These are phyloP conservation scores for Drosophila parthenogenetica DNA, from an alignment of 2,888 invertebrate genomes.

Conservation along the genomic window DNA sequence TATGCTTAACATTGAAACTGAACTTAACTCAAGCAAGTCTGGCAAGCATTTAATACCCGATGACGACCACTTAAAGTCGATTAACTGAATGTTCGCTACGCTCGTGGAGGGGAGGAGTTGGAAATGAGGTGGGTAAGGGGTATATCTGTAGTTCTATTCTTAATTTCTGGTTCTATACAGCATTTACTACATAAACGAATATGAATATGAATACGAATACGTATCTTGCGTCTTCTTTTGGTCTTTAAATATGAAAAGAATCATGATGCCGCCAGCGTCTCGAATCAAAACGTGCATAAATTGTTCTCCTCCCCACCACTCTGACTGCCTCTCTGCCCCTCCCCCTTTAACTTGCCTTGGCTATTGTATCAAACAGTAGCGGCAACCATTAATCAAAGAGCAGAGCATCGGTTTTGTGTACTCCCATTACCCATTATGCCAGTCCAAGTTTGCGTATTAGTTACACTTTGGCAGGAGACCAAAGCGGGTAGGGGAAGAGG, in stretches of 20 bases:
- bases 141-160: constrained; percentile 19
- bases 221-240: constrained; percentile 16
- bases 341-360: not conserved
- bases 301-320: constrained; percentile 31
- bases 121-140: not conserved
- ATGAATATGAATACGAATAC: not conserved
- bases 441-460: constrained; percentile 59
- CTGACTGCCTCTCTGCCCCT: too few relatives aligned
- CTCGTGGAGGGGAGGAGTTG: not conserved
- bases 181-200: constrained; percentile 22
- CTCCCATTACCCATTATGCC: constrained; percentile 46
- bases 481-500: not conserved
- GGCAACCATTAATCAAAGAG: constrained; percentile 75
- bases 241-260: constrained; percentile 25
- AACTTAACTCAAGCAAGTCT: constrained; percentile 32
- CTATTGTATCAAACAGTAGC: constrained; percentile 68
- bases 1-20: constrained; percentile 58
- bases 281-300: constrained; percentile 69
- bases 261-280: constrained; percentile 56
- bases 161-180: constrained; percentile 48
- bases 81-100: constrained; percentile 49
- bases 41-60: constrained; percentile 47
- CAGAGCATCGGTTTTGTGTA: constrained; percentile 44
- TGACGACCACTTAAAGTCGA: constrained; percentile 65
- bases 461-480: constrained; percentile 58